phyloP scores from a whole-genome alignment of 2,888 invertebrate genomes.

The Pristionchus maxplancki region DNA sequence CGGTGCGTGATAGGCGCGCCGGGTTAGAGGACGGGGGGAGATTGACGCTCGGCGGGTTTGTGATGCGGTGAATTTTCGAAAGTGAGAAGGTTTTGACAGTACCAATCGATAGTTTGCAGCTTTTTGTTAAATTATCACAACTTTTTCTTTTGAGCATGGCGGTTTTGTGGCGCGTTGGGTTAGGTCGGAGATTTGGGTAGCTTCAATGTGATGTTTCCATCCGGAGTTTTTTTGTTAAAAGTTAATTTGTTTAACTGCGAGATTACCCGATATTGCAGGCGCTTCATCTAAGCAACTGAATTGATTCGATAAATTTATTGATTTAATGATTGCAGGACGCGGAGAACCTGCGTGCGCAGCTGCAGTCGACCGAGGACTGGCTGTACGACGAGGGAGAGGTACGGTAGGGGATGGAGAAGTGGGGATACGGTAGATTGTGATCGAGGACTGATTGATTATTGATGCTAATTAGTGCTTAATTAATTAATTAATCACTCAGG shows the following conservation, averaged over 20 bases:
- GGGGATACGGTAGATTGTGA: not conserved
- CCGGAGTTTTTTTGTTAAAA: too few relatives aligned
- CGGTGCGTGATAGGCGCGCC: not conserved
- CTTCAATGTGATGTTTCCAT: too few relatives aligned
- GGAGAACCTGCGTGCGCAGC: conserved; percentile 79
- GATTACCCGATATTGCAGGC: too few relatives aligned
- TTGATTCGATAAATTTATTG: too few relatives aligned
- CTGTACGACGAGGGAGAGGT: conserved; percentile 95
- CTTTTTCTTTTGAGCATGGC: too few relatives aligned
- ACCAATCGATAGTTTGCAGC: too few relatives aligned
- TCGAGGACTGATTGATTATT: not conserved
- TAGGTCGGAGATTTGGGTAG: not conserved
- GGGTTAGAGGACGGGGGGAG: not conserved
- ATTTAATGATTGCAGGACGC: conserved; percentile 68
- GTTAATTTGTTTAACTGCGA: too few relatives aligned
- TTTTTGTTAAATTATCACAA: too few relatives aligned
- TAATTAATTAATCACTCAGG: not conserved
- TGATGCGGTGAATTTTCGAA: not conserved
- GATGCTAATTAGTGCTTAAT: not conserved
- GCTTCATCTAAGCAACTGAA: too few relatives aligned
- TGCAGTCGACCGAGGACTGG: conserved; percentile 95
- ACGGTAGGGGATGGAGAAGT: conserved; percentile 81
- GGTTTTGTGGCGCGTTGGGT: not conserved
- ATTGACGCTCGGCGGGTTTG: not conserved
- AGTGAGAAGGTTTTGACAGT: too few relatives aligned